These are phyloP conservation scores for Magallana ariakensis DNA, from an alignment of 1,140 invertebrate species.

Conservation along the genomic window DNA sequence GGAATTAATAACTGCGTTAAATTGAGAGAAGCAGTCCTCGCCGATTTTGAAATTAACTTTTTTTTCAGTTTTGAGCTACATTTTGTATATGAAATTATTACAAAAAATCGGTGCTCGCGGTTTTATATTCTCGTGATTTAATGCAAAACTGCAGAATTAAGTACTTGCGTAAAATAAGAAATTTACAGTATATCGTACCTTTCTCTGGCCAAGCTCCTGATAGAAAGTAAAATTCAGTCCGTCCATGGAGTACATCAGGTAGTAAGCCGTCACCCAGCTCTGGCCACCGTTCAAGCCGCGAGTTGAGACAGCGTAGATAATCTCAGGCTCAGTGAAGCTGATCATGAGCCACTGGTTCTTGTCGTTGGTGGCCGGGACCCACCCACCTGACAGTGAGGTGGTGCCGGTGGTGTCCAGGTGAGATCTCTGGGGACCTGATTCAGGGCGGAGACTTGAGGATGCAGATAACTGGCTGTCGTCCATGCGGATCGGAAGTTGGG, in stretches of 20 bases:
- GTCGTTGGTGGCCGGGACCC: conserved; percentile 62
- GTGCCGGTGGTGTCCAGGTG: conserved; percentile 56
- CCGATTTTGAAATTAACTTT: too few species aligned
- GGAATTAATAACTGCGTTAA: too few species aligned
- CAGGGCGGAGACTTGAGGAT: conserved; percentile 53
- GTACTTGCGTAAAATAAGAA: too few species aligned
- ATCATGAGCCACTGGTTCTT: conserved; percentile 66
- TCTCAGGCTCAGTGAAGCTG: conserved; percentile 86
- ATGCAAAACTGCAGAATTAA: too few species aligned
- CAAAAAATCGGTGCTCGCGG: too few species aligned
- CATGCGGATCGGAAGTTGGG: conserved; percentile 38
- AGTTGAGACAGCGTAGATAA: conserved; percentile 88
- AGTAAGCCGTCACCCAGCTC: conserved; percentile 87
- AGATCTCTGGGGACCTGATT: conserved; percentile 55
- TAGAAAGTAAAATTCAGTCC: conserved; percentile 56
- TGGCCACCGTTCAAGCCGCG: conserved; percentile 78
- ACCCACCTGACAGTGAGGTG: conserved; percentile 58
- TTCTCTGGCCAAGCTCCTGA: conserved; percentile 46
- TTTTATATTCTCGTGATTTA: too few species aligned
- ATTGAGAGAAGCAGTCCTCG: too few species aligned
- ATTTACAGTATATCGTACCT: conserved; percentile 4
- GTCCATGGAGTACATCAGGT: conserved; percentile 78
- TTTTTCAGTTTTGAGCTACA: too few species aligned
- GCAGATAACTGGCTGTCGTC: conserved; percentile 57
- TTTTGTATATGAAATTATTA: too few species aligned